Percentiles rank a stretch among this genome's conserved stretches.
phyloP scores from a whole-genome alignment of 2,113 vertebrate genomes.

The Catagonus wagneri region DNA sequence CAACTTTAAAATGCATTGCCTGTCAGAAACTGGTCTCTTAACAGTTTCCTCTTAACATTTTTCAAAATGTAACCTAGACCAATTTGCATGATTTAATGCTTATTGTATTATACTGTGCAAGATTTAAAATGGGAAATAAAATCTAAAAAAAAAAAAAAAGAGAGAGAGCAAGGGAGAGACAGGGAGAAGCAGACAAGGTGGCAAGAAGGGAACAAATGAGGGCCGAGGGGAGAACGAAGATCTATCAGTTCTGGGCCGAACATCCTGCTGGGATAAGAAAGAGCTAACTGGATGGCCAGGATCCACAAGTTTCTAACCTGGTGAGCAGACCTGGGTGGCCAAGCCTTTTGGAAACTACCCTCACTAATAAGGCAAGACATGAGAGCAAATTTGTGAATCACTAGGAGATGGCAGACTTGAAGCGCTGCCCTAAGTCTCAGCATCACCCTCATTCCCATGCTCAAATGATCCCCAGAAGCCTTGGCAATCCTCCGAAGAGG shows the following conservation, averaged over 20 bases:
- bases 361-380: neutral
- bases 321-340: neutral
- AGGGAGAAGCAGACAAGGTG: conserved; percentile 80
- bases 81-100: conserved; percentile 95
- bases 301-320: neutral
- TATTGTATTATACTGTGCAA: conserved; percentile 92
- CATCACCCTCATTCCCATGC: neutral
- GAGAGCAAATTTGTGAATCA: neutral
- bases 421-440: neutral
- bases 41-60: conserved; percentile 94
- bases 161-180: conserved; percentile 49
- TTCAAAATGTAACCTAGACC: conserved; percentile 93
- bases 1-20: conserved; percentile 94
- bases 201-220: conserved; percentile 77
- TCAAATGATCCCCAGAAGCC: neutral
- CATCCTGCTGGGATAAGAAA: neutral
- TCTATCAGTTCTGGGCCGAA: conserved; percentile 18
- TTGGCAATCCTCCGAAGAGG: neutral
- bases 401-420: neutral
- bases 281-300: conserved; percentile 48
- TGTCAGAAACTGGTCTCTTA: conserved; percentile 92
- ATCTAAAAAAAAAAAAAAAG: conserved; percentile 64
- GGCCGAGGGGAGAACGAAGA: conserved; percentile 76
- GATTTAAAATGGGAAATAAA: conserved; percentile 93
- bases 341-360: neutral